Evolutionary conservation across 2,888 invertebrate genomes (phyloP).

Genomic region (Psylliodes chrysocephalus): DNA sequence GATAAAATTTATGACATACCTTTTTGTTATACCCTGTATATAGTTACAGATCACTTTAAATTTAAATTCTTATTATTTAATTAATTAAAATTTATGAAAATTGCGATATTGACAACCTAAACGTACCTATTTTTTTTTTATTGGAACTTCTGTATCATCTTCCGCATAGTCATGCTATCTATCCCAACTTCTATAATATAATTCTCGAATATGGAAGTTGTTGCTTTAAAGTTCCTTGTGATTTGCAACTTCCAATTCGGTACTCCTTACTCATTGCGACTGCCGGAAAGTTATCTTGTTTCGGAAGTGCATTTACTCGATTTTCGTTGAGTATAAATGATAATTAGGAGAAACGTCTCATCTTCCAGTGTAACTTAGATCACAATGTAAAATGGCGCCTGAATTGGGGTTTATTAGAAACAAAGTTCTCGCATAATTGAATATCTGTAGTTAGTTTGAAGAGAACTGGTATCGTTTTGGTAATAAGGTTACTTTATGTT

Average conservation of each 20-base stretch:
- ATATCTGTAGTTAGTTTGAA: not conserved
- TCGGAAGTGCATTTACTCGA: conserved; percentile 1
- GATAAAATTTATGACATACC: too few relatives aligned
- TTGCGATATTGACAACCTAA: too few relatives aligned
- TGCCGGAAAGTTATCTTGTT: conserved; percentile 2
- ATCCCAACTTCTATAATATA: too few relatives aligned
- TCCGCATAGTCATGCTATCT: too few relatives aligned
- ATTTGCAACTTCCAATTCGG: not conserved
- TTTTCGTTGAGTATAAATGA: not conserved
- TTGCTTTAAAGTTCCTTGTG: not conserved
- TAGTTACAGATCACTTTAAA: too few relatives aligned
- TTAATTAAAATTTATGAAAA: too few relatives aligned
- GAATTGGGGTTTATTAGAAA: not conserved
- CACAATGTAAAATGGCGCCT: not conserved
- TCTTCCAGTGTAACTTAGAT: not conserved
- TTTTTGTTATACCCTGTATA: too few relatives aligned
- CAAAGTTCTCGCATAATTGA: not conserved
- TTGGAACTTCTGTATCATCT: too few relatives aligned
- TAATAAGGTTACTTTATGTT: too few relatives aligned
- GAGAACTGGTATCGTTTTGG: too few relatives aligned
- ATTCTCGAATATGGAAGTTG: not conserved
- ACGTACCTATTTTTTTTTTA: too few relatives aligned
- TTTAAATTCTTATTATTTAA: too few relatives aligned
- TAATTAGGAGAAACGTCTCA: not conserved
- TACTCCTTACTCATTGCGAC: not conserved